phyloP scores from a whole-genome alignment of 2,113 vertebrate species.

The Hippocampus guttulatus region DNA sequence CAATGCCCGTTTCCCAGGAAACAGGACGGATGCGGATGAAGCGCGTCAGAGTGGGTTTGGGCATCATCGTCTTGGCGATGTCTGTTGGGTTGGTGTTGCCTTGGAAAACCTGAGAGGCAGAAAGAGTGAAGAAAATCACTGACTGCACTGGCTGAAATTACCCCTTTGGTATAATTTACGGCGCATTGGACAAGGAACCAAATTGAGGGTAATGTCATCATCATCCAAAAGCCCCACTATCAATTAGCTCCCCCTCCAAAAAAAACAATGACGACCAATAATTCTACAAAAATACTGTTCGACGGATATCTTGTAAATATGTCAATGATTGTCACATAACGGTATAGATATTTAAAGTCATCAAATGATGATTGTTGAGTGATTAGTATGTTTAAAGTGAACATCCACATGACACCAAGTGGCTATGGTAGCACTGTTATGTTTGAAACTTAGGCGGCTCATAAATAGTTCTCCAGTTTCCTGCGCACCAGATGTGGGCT shows the following conservation, averaged over 20 bases:
- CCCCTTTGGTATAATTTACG: not conserved
- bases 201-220: not conserved
- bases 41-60: conserved; percentile 87
- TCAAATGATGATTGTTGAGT: not conserved
- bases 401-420: not conserved
- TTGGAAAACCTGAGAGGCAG: conserved; percentile 80
- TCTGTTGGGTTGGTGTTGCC: conserved; percentile 93
- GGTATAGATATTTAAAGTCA: not conserved
- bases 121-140: conserved; percentile 33
- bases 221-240: not conserved
- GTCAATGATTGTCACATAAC: not conserved
- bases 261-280: not conserved
- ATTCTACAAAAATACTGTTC: not conserved
- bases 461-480: conserved; percentile 6
- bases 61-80: conserved; percentile 79
- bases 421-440: not conserved
- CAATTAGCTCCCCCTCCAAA: not conserved
- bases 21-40: conserved; percentile 86
- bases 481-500: conserved; percentile 15
- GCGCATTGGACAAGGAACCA: too few relatives aligned
- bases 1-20: conserved; percentile 92
- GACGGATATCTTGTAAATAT: not conserved
- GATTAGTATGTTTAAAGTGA: too few relatives aligned
- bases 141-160: not conserved
- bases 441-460: not conserved